Conservation (phyloP, 2,888 invertebrate species). For the Sarcophaga variegata region DNA sequence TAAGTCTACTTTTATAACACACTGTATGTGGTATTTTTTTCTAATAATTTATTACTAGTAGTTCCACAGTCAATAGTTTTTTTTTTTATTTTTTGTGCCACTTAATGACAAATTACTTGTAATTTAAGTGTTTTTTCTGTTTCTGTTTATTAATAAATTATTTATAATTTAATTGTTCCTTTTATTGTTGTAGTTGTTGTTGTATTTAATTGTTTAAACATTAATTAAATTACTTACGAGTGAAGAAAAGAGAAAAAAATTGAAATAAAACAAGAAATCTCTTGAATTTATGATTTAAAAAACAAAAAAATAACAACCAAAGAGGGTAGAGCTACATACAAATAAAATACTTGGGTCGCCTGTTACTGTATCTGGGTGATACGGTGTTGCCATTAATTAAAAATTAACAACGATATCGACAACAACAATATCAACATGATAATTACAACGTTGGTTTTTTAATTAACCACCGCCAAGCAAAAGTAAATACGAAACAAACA, state of each 20-base stretch:
- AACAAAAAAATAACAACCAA: no score
- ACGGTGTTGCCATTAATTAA: conserved; percentile 67
- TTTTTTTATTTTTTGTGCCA: conserved; percentile 14
- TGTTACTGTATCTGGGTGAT: conserved; percentile 31
- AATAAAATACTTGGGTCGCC: neutral
- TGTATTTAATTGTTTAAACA: conserved; percentile 23
- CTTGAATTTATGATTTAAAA: no score
- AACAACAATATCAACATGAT: conserved; percentile 69
- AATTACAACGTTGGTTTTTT: conserved; percentile 63
- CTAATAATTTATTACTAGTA: no score
- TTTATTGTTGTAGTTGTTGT: neutral
- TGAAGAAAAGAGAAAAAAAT: no score
- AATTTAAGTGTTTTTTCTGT: conserved; percentile 59
- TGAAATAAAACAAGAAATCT: no score
- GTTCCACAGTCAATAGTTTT: neutral
- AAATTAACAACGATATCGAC: conserved; percentile 69
- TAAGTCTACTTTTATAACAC: no score
- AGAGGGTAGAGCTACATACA: no score
- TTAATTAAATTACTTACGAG: no score
- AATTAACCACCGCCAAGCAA: conserved; percentile 67
- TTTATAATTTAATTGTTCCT: conserved; percentile 17
- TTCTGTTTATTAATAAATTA: conserved; percentile 52
- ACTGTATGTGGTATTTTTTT: no score
- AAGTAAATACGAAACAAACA: conserved; percentile 19
- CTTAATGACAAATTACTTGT: conserved; percentile 65